phyloP scores from a whole-genome alignment of 2,888 invertebrate species.

The Tethea ocularis region DNA sequence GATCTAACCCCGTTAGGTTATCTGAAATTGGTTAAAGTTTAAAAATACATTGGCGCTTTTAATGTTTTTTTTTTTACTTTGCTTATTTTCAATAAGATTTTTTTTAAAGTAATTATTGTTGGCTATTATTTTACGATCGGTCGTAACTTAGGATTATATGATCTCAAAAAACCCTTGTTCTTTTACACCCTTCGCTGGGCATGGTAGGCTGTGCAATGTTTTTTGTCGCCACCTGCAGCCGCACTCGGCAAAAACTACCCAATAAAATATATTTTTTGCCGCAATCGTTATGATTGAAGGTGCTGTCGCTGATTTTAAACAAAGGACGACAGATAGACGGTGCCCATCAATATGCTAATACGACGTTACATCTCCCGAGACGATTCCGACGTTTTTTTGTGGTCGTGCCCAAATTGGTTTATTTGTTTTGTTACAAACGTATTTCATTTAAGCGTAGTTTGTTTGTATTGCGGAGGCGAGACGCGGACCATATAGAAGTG shows the following conservation, averaged over 20 bases:
- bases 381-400: constrained; percentile 66
- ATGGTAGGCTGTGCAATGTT: constrained; percentile 34
- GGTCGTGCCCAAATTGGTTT: constrained; percentile 72
- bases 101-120: neutral
- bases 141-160: constrained; percentile 17
- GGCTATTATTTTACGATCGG: neutral
- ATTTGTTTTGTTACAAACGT: constrained; percentile 78
- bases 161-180: constrained; percentile 26
- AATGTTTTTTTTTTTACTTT: no score
- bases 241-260: constrained; percentile 60
- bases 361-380: constrained; percentile 59
- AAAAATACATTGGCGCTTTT: no score
- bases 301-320: constrained; percentile 81
- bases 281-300: constrained; percentile 78
- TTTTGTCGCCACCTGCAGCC: constrained; percentile 71
- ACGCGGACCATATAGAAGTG: constrained; percentile 58
- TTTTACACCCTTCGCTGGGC: constrained; percentile 26
- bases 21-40: no score
- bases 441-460: constrained; percentile 70
- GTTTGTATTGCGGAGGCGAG: constrained; percentile 69
- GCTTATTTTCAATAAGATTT: neutral
- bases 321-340: constrained; percentile 74
- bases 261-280: constrained; percentile 71
- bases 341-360: constrained; percentile 81
- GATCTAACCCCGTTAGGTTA: no score